phyloP scores from a whole-genome alignment of 2,888 invertebrate species.

The Mamestra brassicae region DNA sequence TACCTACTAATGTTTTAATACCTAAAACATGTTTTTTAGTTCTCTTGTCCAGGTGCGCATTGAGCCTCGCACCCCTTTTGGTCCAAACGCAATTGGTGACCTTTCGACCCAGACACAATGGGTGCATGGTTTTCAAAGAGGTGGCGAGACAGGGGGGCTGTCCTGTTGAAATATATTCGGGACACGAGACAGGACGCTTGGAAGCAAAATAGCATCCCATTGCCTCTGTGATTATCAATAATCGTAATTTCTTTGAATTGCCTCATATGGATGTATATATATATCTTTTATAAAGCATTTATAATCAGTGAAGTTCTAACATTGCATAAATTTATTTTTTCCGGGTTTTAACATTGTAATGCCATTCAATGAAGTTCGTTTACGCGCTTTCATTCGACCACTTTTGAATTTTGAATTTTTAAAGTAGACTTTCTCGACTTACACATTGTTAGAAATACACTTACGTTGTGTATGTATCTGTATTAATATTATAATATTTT shows the following conservation, averaged over 20 bases:
- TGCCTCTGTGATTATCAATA: background rate
- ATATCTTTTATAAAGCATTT: too few relatives aligned
- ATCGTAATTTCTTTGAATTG: background rate
- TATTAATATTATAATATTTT: too few relatives aligned
- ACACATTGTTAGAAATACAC: too few relatives aligned
- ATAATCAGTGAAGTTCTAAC: too few relatives aligned
- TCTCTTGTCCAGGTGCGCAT: constrained; percentile 18
- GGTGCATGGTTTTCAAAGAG: constrained; percentile 16
- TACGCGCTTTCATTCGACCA: too few relatives aligned
- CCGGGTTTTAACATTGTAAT: too few relatives aligned
- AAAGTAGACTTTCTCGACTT: too few relatives aligned
- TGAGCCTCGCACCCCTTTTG: background rate
- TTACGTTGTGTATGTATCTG: too few relatives aligned
- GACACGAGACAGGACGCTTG: background rate
- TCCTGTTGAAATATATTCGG: constrained; percentile 14
- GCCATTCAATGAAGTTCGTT: too few relatives aligned
- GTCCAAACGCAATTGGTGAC: background rate
- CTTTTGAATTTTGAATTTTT: too few relatives aligned
- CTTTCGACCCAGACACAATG: background rate
- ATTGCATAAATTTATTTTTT: too few relatives aligned
- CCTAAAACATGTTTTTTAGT: background rate
- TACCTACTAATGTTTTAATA: background rate
- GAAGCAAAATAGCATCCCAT: background rate
- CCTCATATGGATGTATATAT: too few relatives aligned
- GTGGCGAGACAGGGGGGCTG: background rate